phyloP scores from a whole-genome alignment of 2,888 invertebrate species.

The Ephialtes manifestator region DNA sequence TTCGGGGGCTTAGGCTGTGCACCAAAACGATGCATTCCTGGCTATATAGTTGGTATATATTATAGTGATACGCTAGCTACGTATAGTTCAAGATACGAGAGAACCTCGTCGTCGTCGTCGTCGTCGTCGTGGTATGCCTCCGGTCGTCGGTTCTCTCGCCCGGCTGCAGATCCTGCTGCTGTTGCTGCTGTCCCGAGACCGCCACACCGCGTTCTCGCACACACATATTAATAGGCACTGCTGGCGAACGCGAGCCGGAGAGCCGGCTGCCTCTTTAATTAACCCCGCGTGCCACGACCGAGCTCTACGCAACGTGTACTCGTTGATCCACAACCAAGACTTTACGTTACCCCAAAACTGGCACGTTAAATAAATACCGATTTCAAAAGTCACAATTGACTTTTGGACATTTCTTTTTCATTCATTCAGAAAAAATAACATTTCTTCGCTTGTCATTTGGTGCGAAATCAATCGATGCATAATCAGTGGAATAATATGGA shows the following conservation, averaged over 20 bases:
- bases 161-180: conserved; percentile 54
- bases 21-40: conserved; percentile 32
- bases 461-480: no score
- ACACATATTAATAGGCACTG: conserved; percentile 74
- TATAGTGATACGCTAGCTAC: conserved; percentile 22
- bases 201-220: conserved; percentile 61
- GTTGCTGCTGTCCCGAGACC: conserved; percentile 55
- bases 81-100: conserved; percentile 39
- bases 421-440: neutral
- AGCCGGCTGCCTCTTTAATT: conserved; percentile 81
- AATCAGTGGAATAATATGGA: no score
- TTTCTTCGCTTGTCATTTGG: no score
- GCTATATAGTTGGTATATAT: conserved; percentile 12
- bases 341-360: conserved; percentile 1
- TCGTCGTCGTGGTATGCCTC: conserved; percentile 44
- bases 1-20: conserved; percentile 29
- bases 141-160: conserved; percentile 61
- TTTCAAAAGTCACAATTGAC: neutral
- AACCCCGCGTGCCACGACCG: conserved; percentile 77
- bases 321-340: conserved; percentile 49
- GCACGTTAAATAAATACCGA: neutral
- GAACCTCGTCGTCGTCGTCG: conserved; percentile 44
- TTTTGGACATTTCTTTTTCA: neutral
- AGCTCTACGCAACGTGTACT: conserved; percentile 56
- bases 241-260: conserved; percentile 68